A percentile compares a stretch with the other conserved stretches of the same genome.
Conservation (phyloP, 2,797 vertebrate genomes). For the Parotocinclus haroldoi region DNA sequence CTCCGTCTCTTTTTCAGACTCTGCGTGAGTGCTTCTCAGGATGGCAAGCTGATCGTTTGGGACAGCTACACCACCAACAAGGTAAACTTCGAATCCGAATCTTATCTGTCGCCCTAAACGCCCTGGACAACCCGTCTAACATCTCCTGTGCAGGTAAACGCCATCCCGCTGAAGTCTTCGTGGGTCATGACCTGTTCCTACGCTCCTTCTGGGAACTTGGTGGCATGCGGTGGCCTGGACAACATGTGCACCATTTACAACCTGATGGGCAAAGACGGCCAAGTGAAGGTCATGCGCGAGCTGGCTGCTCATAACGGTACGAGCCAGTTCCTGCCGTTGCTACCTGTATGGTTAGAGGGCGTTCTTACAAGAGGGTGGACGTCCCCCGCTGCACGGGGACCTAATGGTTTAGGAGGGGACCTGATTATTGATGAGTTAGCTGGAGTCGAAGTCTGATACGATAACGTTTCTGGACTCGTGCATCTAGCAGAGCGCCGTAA, state of each 20-base stretch:
- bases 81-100: slow-evolving; percentile 61
- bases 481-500: too few species aligned
- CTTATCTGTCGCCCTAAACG: too few species aligned
- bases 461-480: too few species aligned
- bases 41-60: slow-evolving; percentile 97
- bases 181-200: slow-evolving; percentile 99
- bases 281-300: slow-evolving; percentile 93
- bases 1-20: slow-evolving; percentile 65
- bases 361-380: too few species aligned
- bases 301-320: slow-evolving; percentile 89
- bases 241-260: slow-evolving; percentile 99
- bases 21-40: slow-evolving; percentile 95
- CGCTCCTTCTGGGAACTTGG: slow-evolving; percentile 93
- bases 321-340: too few species aligned
- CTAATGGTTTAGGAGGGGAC: too few species aligned
- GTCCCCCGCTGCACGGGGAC: too few species aligned
- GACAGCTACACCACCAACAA: slow-evolving; percentile 95
- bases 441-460: too few species aligned
- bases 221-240: slow-evolving; percentile 95
- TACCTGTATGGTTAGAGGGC: too few species aligned
- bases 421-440: too few species aligned
- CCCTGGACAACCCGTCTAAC: too few species aligned
- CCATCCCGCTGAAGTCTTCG: slow-evolving; percentile 93
- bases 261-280: slow-evolving; percentile 92
- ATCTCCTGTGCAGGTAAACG: slow-evolving; percentile 77